Conservation (phyloP, 2,888 invertebrate genomes). For the Argynnis bischoffii region DNA sequence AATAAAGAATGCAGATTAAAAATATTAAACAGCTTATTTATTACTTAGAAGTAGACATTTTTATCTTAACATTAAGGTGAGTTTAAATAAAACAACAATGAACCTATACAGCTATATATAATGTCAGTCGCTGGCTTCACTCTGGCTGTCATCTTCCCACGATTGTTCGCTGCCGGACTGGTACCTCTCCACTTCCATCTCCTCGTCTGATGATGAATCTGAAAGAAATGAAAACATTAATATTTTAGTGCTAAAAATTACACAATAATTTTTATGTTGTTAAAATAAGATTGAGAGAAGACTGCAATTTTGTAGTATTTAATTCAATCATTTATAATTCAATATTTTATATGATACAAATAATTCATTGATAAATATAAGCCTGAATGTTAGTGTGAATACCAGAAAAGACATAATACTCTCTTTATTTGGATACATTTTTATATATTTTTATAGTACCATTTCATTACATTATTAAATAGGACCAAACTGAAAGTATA, state of each 20-base stretch:
- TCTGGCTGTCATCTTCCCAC: constrained; percentile 48
- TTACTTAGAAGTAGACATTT: not conserved
- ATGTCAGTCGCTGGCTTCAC: constrained; percentile 13
- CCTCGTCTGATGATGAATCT: constrained; percentile 73
- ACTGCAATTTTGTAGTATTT: too few relatives aligned
- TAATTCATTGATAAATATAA: too few relatives aligned
- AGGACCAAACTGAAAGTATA: too few relatives aligned
- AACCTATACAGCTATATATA: not conserved
- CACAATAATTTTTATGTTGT: not conserved
- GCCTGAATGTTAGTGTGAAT: too few relatives aligned
- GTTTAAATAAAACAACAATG: constrained; percentile 8
- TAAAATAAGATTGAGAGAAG: too few relatives aligned
- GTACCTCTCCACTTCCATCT: constrained; percentile 60
- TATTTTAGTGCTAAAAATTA: not conserved
- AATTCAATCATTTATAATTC: too few relatives aligned
- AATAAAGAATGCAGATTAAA: too few relatives aligned
- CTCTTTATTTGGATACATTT: too few relatives aligned
- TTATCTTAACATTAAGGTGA: not conserved
- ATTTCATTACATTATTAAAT: too few relatives aligned
- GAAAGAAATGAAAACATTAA: constrained; percentile 19
- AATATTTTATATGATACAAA: too few relatives aligned
- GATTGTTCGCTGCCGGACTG: constrained; percentile 62
- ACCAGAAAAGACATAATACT: too few relatives aligned
- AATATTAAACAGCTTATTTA: not conserved
- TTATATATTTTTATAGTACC: too few relatives aligned